Base-by-base conservation (phyloP, 2,113 vertebrate species). In the Rhineura floridana region DNA sequence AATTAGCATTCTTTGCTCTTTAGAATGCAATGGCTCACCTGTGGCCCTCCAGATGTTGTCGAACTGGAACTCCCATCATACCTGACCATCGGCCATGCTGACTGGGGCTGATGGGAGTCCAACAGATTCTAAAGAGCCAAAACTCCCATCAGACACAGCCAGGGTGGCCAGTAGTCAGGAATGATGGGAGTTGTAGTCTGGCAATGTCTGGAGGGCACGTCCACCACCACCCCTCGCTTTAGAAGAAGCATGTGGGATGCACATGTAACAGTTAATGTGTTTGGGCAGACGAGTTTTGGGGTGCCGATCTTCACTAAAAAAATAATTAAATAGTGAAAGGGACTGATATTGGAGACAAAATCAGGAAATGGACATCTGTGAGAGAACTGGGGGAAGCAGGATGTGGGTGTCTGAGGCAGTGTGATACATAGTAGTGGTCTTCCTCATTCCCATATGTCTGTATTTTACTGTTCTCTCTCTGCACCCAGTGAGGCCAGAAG, bases 401-500 rank as follows among this genome's bases (percentile, higher is more conserved):
- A 23, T 72, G 30, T 30, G 17, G 13, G 33, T 70, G 23, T 12
- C 25, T 50, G 65, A 4, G 50, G 33, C 42, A 39, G 23, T 50
- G 33, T 33, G 21, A 17, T 44, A 59, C 28, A 39, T 39, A 9
- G 25, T 67, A 21, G 19, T 63, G 3, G 46, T 55, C 19, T 63
- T 8, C 6, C n/a, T 79, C 2, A 21, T 39, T 55, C 36, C 46
- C 36, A 1, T 0, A 1, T 42, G 42, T 33, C 39, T 46, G 12
- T 36, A 2, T 81, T 42, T 69, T 25, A 19, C 55, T 36, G 17
- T 55, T 73, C 39, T 78, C 36, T 76, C 30, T 79, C 39, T 46
- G 23, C 42, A 6, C 63, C 4, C 91, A 98, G 97, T 65, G 94
- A 96, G 69, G 93, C 93, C 62, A 94, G 85, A 59, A 13, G 67